Evolutionary conservation across 2,797 vertebrate species (phyloP).

Genomic region (Centroberyx gerrardi): DNA sequence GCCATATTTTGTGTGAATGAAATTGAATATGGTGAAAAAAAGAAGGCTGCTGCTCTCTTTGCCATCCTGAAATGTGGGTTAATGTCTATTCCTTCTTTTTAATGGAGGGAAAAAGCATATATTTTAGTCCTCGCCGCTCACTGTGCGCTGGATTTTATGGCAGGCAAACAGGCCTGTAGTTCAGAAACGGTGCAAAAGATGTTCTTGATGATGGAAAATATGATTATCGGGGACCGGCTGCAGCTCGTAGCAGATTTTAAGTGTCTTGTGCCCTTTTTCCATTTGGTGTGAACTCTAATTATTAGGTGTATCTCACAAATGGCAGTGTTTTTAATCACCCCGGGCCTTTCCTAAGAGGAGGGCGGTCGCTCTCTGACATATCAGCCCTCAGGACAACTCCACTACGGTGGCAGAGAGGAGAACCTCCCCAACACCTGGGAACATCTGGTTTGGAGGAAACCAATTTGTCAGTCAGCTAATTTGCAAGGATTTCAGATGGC

Average conservation of each 20-base stretch:
- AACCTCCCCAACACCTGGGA: slow-evolving; percentile 54
- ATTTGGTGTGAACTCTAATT: slow-evolving; percentile 44
- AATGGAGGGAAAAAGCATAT: slow-evolving; percentile 23
- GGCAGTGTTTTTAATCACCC: slow-evolving; percentile 20
- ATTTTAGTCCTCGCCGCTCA: slow-evolving; percentile 5
- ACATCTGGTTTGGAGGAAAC: slow-evolving; percentile 66
- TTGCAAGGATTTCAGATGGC: slow-evolving; percentile 22
- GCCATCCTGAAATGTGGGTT: slow-evolving; percentile 57
- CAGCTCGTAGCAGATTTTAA: background rate
- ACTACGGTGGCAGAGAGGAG: background rate
- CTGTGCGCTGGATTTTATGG: slow-evolving; percentile 17
- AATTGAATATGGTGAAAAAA: slow-evolving; percentile 53
- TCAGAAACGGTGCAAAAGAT: slow-evolving; percentile 25
- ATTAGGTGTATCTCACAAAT: slow-evolving; percentile 31
- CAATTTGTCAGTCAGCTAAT: slow-evolving; percentile 41
- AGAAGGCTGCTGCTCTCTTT: slow-evolving; percentile 29
- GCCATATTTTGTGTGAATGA: slow-evolving; percentile 55
- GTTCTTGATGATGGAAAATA: slow-evolving; percentile 46
- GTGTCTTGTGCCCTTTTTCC: slow-evolving; percentile 6
- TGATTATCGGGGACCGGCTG: slow-evolving; percentile 14
- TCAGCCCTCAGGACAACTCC: slow-evolving; percentile 24
- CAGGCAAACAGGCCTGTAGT: background rate
- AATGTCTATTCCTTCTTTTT: slow-evolving; percentile 58
- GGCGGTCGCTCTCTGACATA: slow-evolving; percentile 9
- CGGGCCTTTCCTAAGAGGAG: slow-evolving; percentile 11